phyloP scores from a whole-genome alignment of 2,888 invertebrate species.

The Rhopalosiphum nymphaeae region DNA sequence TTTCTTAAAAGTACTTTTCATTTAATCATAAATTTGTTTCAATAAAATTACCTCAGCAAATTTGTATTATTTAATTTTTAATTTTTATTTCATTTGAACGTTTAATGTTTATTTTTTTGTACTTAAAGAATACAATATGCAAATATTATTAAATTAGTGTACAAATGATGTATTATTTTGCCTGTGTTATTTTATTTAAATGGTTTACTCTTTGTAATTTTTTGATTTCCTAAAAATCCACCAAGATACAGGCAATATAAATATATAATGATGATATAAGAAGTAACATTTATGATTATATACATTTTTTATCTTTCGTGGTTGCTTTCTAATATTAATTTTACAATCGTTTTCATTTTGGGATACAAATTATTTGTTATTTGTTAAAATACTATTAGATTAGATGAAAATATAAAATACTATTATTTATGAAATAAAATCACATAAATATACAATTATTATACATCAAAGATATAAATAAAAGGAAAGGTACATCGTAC shows the following conservation, averaged over 20 bases:
- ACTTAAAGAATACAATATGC: too few species aligned
- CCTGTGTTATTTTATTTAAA: too few species aligned
- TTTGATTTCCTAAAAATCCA: background rate
- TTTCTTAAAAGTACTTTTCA: background rate
- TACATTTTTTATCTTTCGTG: background rate
- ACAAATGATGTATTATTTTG: background rate
- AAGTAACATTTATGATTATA: background rate
- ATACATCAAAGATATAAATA: background rate
- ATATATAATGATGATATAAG: background rate
- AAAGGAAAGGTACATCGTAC: too few species aligned
- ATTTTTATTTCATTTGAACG: background rate
- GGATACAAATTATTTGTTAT: background rate
- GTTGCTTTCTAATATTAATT: background rate
- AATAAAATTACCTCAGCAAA: background rate
- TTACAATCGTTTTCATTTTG: background rate
- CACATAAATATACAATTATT: background rate
- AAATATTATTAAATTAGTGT: too few species aligned
- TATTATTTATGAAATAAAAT: background rate
- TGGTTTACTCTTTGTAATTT: background rate
- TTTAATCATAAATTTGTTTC: background rate
- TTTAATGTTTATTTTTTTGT: background rate
- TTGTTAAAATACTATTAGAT: background rate
- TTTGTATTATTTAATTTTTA: background rate
- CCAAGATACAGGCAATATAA: too few species aligned
- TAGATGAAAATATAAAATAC: background rate